Evolutionary conservation across 2,888 invertebrate species (phyloP).

Genomic region (Lacanobia oleracea): DNA sequence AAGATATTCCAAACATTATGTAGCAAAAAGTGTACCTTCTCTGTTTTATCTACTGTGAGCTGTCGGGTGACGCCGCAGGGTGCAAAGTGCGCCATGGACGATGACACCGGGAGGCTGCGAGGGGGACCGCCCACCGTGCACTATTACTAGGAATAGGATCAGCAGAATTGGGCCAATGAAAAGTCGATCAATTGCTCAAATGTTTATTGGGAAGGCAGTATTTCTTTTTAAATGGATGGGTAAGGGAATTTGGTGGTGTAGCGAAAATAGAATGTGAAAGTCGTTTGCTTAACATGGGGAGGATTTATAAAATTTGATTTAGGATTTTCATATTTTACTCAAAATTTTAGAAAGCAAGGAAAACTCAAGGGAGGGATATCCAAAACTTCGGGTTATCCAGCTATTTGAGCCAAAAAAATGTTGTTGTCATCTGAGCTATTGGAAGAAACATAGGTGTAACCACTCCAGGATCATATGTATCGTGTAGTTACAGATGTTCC

Average conservation of each 20-base stretch:
- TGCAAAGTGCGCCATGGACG: slow-evolving; percentile 55
- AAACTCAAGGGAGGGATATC: no score
- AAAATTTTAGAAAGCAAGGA: neutral
- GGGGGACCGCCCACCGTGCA: slow-evolving; percentile 51
- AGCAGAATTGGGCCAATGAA: slow-evolving; percentile 61
- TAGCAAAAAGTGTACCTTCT: slow-evolving; percentile 27
- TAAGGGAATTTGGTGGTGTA: neutral
- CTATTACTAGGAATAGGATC: slow-evolving; percentile 58
- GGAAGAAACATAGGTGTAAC: neutral
- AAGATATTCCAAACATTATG: neutral
- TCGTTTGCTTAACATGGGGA: neutral
- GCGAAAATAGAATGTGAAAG: slow-evolving; percentile 8
- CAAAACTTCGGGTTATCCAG: no score
- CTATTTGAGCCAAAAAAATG: neutral
- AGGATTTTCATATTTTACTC: slow-evolving; percentile 25
- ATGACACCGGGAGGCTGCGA: slow-evolving; percentile 37
- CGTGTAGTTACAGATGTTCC: neutral
- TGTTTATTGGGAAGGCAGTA: slow-evolving; percentile 45
- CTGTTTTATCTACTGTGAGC: neutral
- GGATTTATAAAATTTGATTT: neutral
- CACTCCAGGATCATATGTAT: no score
- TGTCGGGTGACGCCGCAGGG: slow-evolving; percentile 49
- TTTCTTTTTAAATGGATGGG: slow-evolving; percentile 24
- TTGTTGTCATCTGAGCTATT: neutral
- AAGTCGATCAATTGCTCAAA: slow-evolving; percentile 46